Conservation (phyloP, 2,797 vertebrate species). For the Smutsia gigantea region DNA sequence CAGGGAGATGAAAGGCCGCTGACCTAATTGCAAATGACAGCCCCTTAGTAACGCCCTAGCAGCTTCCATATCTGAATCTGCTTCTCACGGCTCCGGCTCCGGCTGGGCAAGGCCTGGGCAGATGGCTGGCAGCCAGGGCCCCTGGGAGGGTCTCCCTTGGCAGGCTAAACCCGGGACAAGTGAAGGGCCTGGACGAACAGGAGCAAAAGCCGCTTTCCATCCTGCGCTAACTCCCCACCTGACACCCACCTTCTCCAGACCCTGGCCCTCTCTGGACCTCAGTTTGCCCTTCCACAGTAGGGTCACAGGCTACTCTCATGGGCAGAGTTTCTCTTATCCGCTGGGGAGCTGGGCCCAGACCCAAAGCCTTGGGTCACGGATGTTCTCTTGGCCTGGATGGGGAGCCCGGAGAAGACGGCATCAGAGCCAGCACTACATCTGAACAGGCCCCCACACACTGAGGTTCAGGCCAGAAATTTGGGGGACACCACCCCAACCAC, state of each 20-base stretch:
- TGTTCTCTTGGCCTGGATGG: too few relatives aligned
- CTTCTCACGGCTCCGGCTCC: background rate
- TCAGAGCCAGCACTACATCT: background rate
- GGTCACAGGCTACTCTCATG: rapidly evolving
- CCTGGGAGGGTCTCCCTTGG: background rate
- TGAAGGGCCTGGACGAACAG: background rate
- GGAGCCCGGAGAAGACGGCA: rapidly evolving
- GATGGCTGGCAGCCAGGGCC: background rate
- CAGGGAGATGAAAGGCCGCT: constrained; percentile 74
- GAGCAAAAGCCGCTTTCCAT: background rate
- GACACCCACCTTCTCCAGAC: background rate
- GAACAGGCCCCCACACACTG: background rate
- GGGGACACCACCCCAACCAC: background rate
- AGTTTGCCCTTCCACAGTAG: background rate
- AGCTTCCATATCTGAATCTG: constrained; percentile 70
- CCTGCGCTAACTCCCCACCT: rapidly evolving
- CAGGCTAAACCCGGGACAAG: too few relatives aligned
- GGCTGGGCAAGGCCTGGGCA: background rate
- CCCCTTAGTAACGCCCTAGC: constrained; percentile 61
- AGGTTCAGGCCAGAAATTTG: background rate
- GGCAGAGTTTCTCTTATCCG: background rate
- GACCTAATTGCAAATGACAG: constrained; percentile 78
- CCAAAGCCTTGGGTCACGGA: background rate
- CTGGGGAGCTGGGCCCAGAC: background rate
- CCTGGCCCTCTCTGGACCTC: background rate